These are phyloP conservation scores for Tetraodon nigroviridis DNA, from an alignment of 2,113 vertebrate genomes.

Conservation along the genomic window DNA sequence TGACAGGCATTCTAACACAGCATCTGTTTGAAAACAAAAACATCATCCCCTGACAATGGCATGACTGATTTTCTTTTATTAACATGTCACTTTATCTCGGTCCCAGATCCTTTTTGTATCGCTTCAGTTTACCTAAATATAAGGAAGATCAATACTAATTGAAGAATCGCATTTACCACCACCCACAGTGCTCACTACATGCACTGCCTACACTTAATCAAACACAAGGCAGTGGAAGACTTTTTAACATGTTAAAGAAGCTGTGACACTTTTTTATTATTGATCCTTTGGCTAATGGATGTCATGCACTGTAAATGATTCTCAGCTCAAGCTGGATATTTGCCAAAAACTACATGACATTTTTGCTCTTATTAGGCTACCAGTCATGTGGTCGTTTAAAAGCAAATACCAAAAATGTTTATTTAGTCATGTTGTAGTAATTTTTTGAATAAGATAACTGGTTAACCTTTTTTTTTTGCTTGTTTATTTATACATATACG, in stretches of 20 bases:
- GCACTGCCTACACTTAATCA: background rate
- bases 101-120: too few relatives aligned
- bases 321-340: background rate
- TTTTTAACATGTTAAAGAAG: constrained; percentile 2
- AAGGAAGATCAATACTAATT: too few relatives aligned
- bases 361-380: background rate
- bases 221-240: background rate
- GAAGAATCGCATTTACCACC: background rate
- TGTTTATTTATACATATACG: too few relatives aligned
- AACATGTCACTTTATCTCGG: too few relatives aligned
- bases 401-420: too few relatives aligned
- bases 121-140: too few relatives aligned
- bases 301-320: background rate
- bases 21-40: constrained; percentile 67
- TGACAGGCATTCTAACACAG: constrained; percentile 63
- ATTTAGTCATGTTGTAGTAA: too few relatives aligned
- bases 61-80: constrained; percentile 60
- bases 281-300: constrained; percentile 1
- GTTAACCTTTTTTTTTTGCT: too few relatives aligned
- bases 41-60: constrained; percentile 54
- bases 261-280: constrained; percentile 3
- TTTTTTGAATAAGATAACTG: too few relatives aligned
- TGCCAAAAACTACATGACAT: constrained; percentile 1
- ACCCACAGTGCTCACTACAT: too few relatives aligned
- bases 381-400: too few relatives aligned